phyloP scores from a whole-genome alignment of 2,888 invertebrate genomes.

The Andricus curvator region DNA sequence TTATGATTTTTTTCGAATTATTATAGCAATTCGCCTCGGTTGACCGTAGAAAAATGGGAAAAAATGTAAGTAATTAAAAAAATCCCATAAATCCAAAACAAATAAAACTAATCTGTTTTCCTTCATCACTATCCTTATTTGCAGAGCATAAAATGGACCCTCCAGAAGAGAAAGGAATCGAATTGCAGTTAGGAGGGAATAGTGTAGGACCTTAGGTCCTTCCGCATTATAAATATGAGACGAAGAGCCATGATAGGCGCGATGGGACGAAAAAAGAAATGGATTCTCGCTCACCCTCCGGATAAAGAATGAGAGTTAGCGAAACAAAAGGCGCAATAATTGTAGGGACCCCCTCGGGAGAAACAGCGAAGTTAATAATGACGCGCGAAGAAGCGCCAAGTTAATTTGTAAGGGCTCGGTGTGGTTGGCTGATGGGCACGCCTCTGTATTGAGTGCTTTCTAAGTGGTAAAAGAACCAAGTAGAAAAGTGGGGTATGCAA shows the following conservation, averaged over 20 bases:
- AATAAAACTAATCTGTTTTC: neutral
- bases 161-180: constrained; percentile 10
- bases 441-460: constrained; percentile 66
- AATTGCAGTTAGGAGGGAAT: constrained; percentile 34
- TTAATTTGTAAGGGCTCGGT: constrained; percentile 75
- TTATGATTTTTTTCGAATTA: no score
- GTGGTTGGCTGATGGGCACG: constrained; percentile 65
- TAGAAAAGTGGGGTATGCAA: constrained; percentile 60
- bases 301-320: constrained; percentile 31
- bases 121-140: constrained; percentile 1
- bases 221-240: constrained; percentile 51
- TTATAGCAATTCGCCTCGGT: no score
- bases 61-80: neutral
- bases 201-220: constrained; percentile 34
- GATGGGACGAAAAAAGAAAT: constrained; percentile 37
- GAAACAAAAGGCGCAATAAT: constrained; percentile 58
- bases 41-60: no score
- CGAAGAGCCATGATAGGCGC: constrained; percentile 48
- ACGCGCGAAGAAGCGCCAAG: constrained; percentile 70
- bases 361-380: constrained; percentile 64
- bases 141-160: constrained; percentile 26
- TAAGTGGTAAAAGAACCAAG: constrained; percentile 37
- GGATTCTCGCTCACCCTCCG: constrained; percentile 31
- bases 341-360: constrained; percentile 54
- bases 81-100: neutral